phyloP scores from a whole-genome alignment of 2,888 invertebrate species.

The Tetragonisca angustula region DNA sequence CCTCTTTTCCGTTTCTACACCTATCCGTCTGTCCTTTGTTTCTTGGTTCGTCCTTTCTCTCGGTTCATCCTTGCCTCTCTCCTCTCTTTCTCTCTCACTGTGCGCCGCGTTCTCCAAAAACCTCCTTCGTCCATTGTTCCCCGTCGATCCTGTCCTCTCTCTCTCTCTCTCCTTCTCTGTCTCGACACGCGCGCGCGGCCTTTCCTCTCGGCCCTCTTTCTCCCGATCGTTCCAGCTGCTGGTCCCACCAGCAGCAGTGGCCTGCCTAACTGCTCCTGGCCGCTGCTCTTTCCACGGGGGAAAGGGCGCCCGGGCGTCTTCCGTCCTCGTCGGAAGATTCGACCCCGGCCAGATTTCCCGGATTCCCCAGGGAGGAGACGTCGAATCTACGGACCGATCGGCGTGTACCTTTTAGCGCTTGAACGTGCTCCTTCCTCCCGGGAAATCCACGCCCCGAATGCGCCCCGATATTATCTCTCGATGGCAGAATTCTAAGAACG shows the following conservation, averaged over 20 bases:
- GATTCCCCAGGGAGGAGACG: constrained; percentile 64
- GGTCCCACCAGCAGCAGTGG: background rate
- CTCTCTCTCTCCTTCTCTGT: background rate
- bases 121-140: constrained; percentile 16
- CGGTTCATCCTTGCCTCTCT: constrained; percentile 11
- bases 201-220: background rate
- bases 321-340: constrained; percentile 5
- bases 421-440: constrained; percentile 68
- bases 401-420: constrained; percentile 73
- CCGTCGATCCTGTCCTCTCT: background rate
- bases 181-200: no score
- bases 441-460: constrained; percentile 73
- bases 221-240: background rate
- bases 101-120: background rate
- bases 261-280: constrained; percentile 15
- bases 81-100: background rate
- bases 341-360: constrained; percentile 55
- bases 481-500: constrained; percentile 63
- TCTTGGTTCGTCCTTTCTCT: constrained; percentile 29
- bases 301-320: background rate
- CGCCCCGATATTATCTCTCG: constrained; percentile 69
- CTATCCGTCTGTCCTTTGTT: constrained; percentile 36
- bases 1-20: constrained; percentile 27
- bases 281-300: constrained; percentile 22
- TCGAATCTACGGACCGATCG: constrained; percentile 72